Percentiles rank a stretch among this genome's conserved stretches.
Conservation (phyloP, 2,113 vertebrate genomes). For the Callorhinus ursinus region DNA sequence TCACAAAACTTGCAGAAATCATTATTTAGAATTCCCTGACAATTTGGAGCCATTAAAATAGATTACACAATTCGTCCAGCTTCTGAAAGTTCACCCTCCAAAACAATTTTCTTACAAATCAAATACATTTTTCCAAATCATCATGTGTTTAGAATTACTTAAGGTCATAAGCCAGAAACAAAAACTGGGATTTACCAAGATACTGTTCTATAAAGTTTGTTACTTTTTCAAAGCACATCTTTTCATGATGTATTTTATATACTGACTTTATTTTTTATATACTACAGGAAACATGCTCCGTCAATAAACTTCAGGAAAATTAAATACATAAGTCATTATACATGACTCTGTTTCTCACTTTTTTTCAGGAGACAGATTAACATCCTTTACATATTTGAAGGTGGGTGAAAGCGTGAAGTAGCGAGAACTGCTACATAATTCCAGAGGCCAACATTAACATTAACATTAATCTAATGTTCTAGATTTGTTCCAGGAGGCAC, state of each 20-base stretch:
- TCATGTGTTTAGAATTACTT: not conserved
- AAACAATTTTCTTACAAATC: conserved; percentile 17
- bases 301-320: conserved; percentile 4
- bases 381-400: not conserved
- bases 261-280: conserved; percentile 15
- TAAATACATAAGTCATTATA: not conserved
- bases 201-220: not conserved
- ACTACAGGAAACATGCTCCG: not conserved
- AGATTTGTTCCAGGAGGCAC: not conserved
- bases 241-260: conserved; percentile 33
- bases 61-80: not conserved
- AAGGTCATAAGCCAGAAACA: not conserved
- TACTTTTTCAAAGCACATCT: not conserved
- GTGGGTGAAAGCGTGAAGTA: not conserved
- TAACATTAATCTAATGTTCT: not conserved
- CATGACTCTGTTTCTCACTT: not conserved
- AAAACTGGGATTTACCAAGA: conserved; percentile 24
- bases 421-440: not conserved
- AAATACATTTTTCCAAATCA: conserved; percentile 34
- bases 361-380: conserved; percentile 37
- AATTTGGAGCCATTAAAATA: conserved; percentile 11
- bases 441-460: not conserved
- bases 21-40: not conserved
- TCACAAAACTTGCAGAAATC: conserved; percentile 35
- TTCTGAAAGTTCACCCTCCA: conserved; percentile 10